A percentile compares a stretch with the other conserved stretches of the same genome.
phyloP scores from a whole-genome alignment of 2,888 invertebrate species.

The Trachelus stipa region DNA sequence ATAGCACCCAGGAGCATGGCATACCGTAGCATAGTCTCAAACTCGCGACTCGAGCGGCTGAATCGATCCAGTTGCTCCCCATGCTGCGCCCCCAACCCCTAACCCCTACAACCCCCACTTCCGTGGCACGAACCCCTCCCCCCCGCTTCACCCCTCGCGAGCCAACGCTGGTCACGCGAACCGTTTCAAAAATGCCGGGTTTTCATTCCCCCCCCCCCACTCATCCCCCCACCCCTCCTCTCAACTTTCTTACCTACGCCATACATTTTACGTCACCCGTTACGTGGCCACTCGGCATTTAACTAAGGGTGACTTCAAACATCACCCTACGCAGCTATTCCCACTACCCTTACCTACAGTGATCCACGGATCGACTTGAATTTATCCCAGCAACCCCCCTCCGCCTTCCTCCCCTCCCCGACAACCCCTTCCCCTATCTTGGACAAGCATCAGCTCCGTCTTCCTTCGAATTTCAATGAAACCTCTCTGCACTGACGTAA shows the following conservation, averaged over 20 bases:
- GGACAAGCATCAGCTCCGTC: neutral
- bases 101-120: slow-evolving; percentile 36
- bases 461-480: neutral
- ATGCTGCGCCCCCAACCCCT: slow-evolving; percentile 40
- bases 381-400: neutral
- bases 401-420: neutral
- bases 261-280: neutral
- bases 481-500: neutral
- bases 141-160: neutral
- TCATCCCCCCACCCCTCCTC: too few species aligned
- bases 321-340: neutral
- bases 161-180: slow-evolving; percentile 51
- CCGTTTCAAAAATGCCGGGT: slow-evolving; percentile 24
- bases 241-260: neutral
- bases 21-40: slow-evolving; percentile 44
- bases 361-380: neutral
- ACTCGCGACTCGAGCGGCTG: slow-evolving; percentile 60
- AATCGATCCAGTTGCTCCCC: slow-evolving; percentile 58
- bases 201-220: neutral
- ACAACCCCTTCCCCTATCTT: neutral
- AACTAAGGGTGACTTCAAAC: neutral
- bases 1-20: slow-evolving; percentile 25
- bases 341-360: neutral
- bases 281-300: neutral
- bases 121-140: slow-evolving; percentile 2